phyloP scores from a whole-genome alignment of 2,797 vertebrate genomes.

The Crossoptilon crossoptilon region DNA sequence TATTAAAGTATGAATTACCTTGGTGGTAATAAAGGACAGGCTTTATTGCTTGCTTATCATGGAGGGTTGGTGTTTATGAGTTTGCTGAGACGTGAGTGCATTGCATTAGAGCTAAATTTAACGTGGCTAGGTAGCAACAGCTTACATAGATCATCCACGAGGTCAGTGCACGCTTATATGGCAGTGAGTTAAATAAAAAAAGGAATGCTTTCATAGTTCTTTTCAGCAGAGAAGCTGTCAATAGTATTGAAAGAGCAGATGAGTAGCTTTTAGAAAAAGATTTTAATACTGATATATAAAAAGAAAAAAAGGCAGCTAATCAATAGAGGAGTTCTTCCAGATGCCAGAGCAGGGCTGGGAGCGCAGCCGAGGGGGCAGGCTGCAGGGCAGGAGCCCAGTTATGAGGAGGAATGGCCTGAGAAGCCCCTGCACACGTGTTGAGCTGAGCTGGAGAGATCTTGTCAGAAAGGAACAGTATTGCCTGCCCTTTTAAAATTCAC shows the following conservation, averaged over 20 bases:
- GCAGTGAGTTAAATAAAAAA: neutral
- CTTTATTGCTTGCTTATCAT: constrained; percentile 76
- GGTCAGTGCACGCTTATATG: neutral
- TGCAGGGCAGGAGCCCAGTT: neutral
- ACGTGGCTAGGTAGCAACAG: constrained; percentile 14
- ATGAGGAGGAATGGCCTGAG: neutral
- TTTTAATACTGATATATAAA: neutral
- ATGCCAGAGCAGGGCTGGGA: neutral
- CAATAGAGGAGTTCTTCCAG: neutral
- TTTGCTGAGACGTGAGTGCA: constrained; percentile 44
- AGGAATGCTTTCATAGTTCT: neutral
- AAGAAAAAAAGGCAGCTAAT: neutral
- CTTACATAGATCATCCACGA: neutral
- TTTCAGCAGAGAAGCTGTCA: neutral
- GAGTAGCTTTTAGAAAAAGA: neutral
- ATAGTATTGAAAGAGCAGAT: neutral
- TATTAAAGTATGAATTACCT: constrained; percentile 68
- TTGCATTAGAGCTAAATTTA: constrained; percentile 65
- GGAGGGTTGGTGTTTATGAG: constrained; percentile 70
- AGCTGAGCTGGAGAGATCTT: neutral
- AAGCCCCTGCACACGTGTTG: rapidly evolving
- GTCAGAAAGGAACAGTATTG: neutral
- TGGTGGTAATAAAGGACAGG: constrained; percentile 64
- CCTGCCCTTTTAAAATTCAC: neutral
- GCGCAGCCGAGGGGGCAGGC: no score